phyloP scores from a whole-genome alignment of 2,888 invertebrate species.

The Notodonta ziczac region DNA sequence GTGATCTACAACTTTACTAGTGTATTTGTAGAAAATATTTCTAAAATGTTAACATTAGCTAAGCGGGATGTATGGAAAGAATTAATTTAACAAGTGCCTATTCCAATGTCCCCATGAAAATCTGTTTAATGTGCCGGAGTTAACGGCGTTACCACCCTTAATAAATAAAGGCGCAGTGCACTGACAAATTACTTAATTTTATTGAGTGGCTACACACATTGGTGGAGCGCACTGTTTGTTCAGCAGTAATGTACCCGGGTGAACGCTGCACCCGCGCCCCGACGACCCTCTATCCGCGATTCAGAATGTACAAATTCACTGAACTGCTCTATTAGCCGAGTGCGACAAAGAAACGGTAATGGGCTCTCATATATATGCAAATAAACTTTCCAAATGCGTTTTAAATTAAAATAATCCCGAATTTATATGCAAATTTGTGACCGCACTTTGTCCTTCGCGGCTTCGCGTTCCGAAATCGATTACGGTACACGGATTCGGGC shows the following conservation, averaged over 20 bases:
- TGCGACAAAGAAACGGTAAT: conserved; percentile 76
- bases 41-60: conserved; percentile 21
- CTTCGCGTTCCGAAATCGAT: conserved; percentile 78
- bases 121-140: conserved; percentile 55
- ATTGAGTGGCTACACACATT: conserved; percentile 73
- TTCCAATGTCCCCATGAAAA: conserved; percentile 55
- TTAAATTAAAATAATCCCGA: conserved; percentile 82
- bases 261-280: conserved; percentile 22
- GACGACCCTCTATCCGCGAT: conserved; percentile 40
- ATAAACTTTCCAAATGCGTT: conserved; percentile 79
- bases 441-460: conserved; percentile 80
- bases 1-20: background rate
- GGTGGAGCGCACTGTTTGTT: conserved; percentile 62
- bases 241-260: conserved; percentile 40
- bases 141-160: conserved; percentile 58
- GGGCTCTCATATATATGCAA: conserved; percentile 78
- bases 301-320: conserved; percentile 63
- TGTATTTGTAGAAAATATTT: conserved; percentile 17
- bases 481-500: conserved; percentile 75
- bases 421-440: conserved; percentile 82
- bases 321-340: conserved; percentile 68
- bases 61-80: conserved; percentile 38
- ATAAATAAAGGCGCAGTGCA: conserved; percentile 67
- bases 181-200: conserved; percentile 81
- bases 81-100: conserved; percentile 37